Base-by-base conservation (phyloP, 2,797 vertebrate genomes). In the Nyctibius grandis region DNA sequence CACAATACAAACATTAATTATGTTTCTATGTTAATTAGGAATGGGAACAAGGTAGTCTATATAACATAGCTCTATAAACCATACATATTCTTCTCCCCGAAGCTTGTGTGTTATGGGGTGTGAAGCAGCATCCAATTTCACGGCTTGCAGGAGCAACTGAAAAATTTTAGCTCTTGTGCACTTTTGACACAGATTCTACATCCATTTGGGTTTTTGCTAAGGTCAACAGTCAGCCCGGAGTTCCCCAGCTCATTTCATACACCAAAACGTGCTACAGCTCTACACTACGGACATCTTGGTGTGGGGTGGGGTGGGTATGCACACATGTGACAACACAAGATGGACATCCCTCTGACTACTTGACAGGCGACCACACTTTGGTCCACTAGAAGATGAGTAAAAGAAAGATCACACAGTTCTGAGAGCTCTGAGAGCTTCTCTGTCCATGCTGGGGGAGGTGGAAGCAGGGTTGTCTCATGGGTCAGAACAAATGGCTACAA, bases 241-340 rank as follows among this genome's bases (percentile, higher is more conserved):
- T 1, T 47, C 34, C 64, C 51, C 80, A 8, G 40, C n/a, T 40
- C 38, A 12, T 17, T 61, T 61, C 25, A 34, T 6, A 26, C 33
- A 36, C 12, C 6, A 4, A 8, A 21, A 9, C 0, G 12, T 21
- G 42, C 70, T 29, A 31, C 33, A 50, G 68, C 76, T 33, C 44
- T 19, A 29, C 5, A 2, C 11, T 2, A 18, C 8, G 12, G 63
- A 3, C 15, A 34, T 61, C 14, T 5, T 3, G 48, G 64, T 12
- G 31, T 6, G 47, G 29, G 0, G 15, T 10, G 33, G 34, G 6
- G 20, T 5, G 38, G 53, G 38, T 9, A 9, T 1, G 34, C 40
- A 26, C 45, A 22, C 19, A 2, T 1, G 15, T 3, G 17, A 11
- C 9, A 16, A 9, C 11, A 0, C 0, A 1, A 5, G 33, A 10